phyloP scores from a whole-genome alignment of 2,113 vertebrate genomes.

The Perca flavescens region DNA sequence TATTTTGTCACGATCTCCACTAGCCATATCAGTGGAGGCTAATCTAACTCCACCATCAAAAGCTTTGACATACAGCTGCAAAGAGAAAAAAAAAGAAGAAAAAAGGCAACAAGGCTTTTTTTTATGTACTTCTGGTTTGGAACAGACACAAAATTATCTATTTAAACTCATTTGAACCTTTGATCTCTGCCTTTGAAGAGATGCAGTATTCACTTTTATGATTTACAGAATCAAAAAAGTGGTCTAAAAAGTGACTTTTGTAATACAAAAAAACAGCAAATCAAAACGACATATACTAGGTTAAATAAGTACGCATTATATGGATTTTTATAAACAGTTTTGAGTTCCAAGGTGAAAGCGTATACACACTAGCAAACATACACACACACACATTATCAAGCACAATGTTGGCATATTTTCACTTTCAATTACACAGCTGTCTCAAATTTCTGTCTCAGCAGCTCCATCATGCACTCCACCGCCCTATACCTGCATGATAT shows the following conservation, averaged over 20 bases:
- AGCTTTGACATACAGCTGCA: slow-evolving; percentile 37
- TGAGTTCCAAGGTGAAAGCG: neutral
- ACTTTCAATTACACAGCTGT: slow-evolving; percentile 70
- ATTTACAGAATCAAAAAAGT: neutral
- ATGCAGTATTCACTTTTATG: neutral
- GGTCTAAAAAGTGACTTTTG: neutral
- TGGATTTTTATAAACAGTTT: slow-evolving; percentile 7
- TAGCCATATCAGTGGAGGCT: neutral
- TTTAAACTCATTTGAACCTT: slow-evolving; percentile 37
- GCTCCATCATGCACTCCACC: slow-evolving; percentile 57
- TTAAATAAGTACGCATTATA: neutral
- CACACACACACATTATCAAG: slow-evolving; percentile 22
- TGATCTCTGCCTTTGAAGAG: slow-evolving; percentile 36
- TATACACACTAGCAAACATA: neutral
- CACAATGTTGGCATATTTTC: slow-evolving; percentile 60
- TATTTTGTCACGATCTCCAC: slow-evolving; percentile 2
- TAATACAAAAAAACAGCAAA: neutral
- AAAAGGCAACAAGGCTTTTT: neutral
- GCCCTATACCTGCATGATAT: slow-evolving; percentile 53
- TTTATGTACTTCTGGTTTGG: slow-evolving; percentile 3
- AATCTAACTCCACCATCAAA: slow-evolving; percentile 19
- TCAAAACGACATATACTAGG: neutral
- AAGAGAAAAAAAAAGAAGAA: slow-evolving; percentile 3
- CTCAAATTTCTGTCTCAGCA: slow-evolving; percentile 69
- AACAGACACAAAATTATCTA: slow-evolving; percentile 18